Evolutionary conservation across 2,888 invertebrate genomes (phyloP).

Genomic region (Coelogynopora nodosa): DNA sequence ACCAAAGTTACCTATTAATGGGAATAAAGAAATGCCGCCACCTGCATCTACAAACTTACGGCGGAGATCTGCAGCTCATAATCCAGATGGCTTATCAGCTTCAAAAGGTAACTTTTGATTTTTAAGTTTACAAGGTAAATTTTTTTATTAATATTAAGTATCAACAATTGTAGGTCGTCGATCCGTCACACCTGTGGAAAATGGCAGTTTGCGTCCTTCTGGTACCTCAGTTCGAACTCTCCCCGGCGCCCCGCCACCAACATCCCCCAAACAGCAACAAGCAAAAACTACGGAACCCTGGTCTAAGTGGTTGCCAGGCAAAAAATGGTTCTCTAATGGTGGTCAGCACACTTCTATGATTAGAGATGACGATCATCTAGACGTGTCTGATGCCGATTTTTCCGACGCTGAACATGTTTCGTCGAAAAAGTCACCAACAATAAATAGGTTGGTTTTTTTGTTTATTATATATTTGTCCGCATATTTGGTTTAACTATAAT

Average conservation of each 20-base stretch:
- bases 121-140: background rate
- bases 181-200: background rate
- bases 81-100: background rate
- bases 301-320: background rate
- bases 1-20: background rate
- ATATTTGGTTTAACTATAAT: too few species aligned
- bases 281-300: background rate
- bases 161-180: background rate
- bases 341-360: background rate
- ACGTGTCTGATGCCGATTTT: background rate
- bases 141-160: background rate
- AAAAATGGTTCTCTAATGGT: background rate
- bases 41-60: background rate
- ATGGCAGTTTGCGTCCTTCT: background rate
- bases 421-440: background rate
- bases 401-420: background rate
- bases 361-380: background rate
- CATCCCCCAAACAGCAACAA: background rate
- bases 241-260: background rate
- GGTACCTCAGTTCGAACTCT: background rate
- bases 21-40: background rate
- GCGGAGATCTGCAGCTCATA: background rate
- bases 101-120: background rate
- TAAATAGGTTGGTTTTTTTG: constrained; percentile 15
- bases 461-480: too few species aligned